phyloP scores from a whole-genome alignment of 2,797 vertebrate species.

The Caiman crocodilus region DNA sequence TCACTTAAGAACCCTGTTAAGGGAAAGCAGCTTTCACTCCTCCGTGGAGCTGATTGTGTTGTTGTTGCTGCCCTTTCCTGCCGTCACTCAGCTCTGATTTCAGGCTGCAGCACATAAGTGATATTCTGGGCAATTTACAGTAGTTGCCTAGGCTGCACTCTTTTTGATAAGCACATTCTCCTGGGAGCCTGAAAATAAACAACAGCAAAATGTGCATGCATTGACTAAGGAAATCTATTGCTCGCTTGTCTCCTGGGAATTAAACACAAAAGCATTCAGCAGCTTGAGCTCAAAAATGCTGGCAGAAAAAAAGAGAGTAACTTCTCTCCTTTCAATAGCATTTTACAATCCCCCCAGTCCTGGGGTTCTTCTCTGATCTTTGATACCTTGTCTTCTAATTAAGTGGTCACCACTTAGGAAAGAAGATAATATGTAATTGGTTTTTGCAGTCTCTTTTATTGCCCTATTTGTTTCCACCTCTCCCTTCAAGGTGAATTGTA shows the following conservation, averaged over 20 bases:
- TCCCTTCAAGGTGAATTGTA: neutral
- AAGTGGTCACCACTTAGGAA: conserved; percentile 15
- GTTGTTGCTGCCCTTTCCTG: neutral
- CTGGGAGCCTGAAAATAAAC: conserved; percentile 23
- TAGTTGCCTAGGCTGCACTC: conserved; percentile 24
- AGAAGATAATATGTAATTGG: neutral
- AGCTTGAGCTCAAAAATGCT: neutral
- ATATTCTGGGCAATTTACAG: neutral
- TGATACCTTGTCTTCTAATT: conserved; percentile 31
- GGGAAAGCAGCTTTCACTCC: neutral
- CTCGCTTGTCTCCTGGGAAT: neutral
- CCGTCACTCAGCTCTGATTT: neutral
- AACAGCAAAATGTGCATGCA: conserved; percentile 26
- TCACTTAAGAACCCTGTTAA: neutral
- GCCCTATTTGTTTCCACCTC: neutral
- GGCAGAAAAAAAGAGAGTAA: conserved; percentile 41
- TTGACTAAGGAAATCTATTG: conserved; percentile 49
- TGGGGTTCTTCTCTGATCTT: conserved; percentile 31
- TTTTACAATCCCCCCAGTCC: neutral
- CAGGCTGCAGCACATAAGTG: neutral
- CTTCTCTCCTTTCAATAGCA: conserved; percentile 23
- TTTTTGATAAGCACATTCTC: conserved; percentile 36
- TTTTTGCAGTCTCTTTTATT: neutral
- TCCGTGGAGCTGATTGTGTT: neutral
- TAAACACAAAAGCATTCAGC: neutral